Base-by-base conservation (phyloP, 1,140 invertebrate species). In the Melanaphis sacchari region DNA sequence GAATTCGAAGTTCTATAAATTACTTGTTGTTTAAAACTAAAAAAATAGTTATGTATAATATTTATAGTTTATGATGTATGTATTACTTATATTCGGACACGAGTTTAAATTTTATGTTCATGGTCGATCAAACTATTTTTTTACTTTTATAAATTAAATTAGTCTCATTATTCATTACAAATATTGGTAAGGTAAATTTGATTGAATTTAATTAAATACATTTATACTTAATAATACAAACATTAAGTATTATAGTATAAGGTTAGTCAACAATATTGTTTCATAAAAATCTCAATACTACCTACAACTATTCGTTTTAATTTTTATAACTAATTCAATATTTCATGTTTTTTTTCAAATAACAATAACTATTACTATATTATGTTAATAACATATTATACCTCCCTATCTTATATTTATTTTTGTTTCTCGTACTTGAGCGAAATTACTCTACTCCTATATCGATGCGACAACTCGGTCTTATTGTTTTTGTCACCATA, bases 221-320 rank as follows among this genome's bases (percentile, higher is more conserved):
- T 59, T 11, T 66, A 66, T 59, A 31, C 26, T 7, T n/a, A 18
- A n/a, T n/a, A 76, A n/a, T 18, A 18, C 31, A 6, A 76, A 76
- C n/a, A n/a, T 76, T n/a, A 36, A 11, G 36, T 76, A 76, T n/a
- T 76, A 76, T 66, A 59, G n/a, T 76, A 76, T 76, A 21, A 21
- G n/a, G 4, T n/a, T 4, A n/a, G 59, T 36, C 31, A 15, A 76
- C 31, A 18, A 76, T 76, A 76, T 31, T 76, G 59, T 76, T 76
- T 38, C 21, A 22, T 82, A 82, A 38, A 82, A 76, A 82, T 22
- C 21, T 38, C 8, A 82, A 38, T 38, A 82, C 3, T 46, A 43
- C 11, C n/a, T n/a, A 87, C 22, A 40, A 43, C 18, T n/a, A 85
- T 87, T n/a, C 85, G n/a, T 88, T 88, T 49, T 87, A 87, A 46